These are phyloP conservation scores for Yponomeuta cagnagella DNA, from an alignment of 2,888 invertebrate species.

Conservation along the genomic window DNA sequence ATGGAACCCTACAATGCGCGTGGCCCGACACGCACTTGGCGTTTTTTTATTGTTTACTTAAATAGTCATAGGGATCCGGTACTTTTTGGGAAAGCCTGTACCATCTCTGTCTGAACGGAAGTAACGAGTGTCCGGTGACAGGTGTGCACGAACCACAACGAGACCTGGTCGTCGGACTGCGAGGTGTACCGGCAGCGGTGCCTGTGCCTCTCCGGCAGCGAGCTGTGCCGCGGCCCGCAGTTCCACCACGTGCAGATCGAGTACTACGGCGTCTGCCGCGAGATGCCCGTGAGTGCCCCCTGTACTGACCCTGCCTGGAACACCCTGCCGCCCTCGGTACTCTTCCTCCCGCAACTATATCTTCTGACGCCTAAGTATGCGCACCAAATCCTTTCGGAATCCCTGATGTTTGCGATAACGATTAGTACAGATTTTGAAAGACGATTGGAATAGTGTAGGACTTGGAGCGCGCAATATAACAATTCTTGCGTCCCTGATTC, in stretches of 20 bases:
- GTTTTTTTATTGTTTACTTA: too few species aligned
- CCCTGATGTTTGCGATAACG: too few species aligned
- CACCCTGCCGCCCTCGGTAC: neutral
- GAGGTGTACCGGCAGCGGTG: conserved; percentile 95
- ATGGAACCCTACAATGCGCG: too few species aligned
- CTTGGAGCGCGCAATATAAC: too few species aligned
- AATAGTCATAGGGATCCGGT: too few species aligned
- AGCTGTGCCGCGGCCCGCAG: conserved; percentile 82
- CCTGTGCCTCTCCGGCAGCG: conserved; percentile 86
- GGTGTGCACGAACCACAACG: conserved; percentile 95
- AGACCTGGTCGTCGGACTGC: conserved; percentile 96
- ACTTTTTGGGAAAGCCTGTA: too few species aligned
- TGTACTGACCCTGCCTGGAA: neutral
- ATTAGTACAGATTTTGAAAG: too few species aligned
- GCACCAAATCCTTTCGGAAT: too few species aligned
- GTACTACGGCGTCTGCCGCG: conserved; percentile 84
- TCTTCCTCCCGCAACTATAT: neutral
- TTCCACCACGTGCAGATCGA: conserved; percentile 94
- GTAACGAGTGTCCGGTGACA: conserved; percentile 30
- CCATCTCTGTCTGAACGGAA: too few species aligned
- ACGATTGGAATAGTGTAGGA: too few species aligned
- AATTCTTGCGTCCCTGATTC: neutral
- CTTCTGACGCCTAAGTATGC: too few species aligned
- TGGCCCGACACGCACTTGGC: too few species aligned
- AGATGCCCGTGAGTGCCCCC: conserved; percentile 4